Conservation (phyloP, 1,140 invertebrate genomes). For the Anagrus nilaparvatae region DNA sequence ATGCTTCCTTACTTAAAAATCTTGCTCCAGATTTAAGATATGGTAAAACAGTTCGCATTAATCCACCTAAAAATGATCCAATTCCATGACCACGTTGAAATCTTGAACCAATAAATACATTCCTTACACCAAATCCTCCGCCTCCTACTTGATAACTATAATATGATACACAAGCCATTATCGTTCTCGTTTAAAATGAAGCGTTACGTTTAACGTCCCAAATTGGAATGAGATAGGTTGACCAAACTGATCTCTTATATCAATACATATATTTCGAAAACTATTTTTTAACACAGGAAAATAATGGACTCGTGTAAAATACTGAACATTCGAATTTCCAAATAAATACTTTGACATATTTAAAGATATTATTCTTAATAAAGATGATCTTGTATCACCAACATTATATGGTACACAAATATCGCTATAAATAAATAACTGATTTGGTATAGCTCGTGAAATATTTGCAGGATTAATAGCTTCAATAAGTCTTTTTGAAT, state of each 20-base stretch:
- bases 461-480: constrained; percentile 8
- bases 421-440: constrained; percentile 22
- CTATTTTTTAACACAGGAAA: constrained; percentile 11
- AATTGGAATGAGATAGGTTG: constrained; percentile 17
- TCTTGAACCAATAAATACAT: constrained; percentile 10
- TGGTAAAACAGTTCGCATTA: no score
- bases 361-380: constrained; percentile 14
- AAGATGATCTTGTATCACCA: constrained; percentile 17
- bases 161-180: constrained; percentile 4
- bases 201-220: constrained; percentile 16
- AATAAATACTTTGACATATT: constrained; percentile 9
- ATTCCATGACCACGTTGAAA: no score
- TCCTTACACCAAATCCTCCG: constrained; percentile 1
- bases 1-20: no score
- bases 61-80: no score
- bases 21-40: no score
- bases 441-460: constrained; percentile 4
- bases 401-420: constrained; percentile 17
- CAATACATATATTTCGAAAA: constrained; percentile 14
- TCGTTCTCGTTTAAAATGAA: constrained; percentile 15
- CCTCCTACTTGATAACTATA: constrained; percentile 1
- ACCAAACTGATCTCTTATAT: constrained; percentile 17
- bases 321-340: constrained; percentile 4
- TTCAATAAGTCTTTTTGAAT: not conserved
- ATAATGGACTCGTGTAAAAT: constrained; percentile 12